A percentile compares a stretch with the other conserved stretches of the same genome.
Evolutionary conservation across 92 coral and sea anemone genomes (phyloP).

Genomic region (Epizoanthus fatuus): DNA sequence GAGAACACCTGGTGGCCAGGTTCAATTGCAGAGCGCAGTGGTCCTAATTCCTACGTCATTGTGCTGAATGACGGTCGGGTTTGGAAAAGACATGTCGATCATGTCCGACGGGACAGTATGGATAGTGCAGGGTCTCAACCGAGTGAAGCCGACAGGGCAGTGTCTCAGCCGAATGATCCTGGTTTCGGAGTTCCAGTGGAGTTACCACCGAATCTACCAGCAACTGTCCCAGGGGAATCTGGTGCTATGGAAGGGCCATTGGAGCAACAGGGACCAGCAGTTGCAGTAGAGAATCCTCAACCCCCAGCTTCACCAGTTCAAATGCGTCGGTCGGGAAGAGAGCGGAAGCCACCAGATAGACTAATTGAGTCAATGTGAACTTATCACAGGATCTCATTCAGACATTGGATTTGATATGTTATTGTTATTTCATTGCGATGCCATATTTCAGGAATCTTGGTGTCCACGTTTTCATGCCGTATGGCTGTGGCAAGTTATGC

Average conservation of each 20-base stretch:
- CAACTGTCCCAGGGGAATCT: neutral
- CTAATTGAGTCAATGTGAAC: no score
- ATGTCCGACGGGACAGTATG: constrained; percentile 26
- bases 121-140: neutral
- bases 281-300: neutral
- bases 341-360: neutral
- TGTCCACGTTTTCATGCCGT: no score
- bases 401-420: no score
- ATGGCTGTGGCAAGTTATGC: no score
- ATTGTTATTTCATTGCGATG: no score
- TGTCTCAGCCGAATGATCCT: no score
- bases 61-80: constrained; percentile 52
- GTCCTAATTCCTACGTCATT: constrained; percentile 36
- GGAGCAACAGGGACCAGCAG: neutral
- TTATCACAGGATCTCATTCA: no score
- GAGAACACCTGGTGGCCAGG: constrained; percentile 46
- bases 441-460: no score
- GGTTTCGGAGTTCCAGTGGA: no score
- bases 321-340: neutral
- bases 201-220: neutral
- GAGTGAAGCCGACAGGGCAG: neutral
- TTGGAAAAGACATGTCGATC: constrained; percentile 48
- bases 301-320: neutral
- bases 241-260: neutral
- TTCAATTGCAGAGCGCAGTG: constrained; percentile 28